These are phyloP conservation scores for Shargacucullia verbasci DNA, from an alignment of 2,888 invertebrate species.

Conservation along the genomic window DNA sequence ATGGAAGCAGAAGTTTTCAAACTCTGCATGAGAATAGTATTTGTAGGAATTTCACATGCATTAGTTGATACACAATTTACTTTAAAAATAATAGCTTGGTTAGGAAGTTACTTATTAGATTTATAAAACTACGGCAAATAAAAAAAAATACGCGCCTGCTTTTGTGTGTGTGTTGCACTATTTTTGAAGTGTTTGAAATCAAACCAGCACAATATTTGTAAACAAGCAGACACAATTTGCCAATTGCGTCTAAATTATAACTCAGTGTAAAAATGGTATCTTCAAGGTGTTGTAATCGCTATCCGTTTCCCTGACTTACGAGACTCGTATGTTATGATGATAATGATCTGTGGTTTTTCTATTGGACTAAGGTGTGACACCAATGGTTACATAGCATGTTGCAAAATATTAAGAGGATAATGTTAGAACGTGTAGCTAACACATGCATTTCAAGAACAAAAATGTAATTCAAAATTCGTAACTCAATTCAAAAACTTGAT, in stretches of 20 bases:
- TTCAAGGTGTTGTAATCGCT: constrained; percentile 17
- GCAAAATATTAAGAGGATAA: no score
- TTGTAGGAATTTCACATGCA: constrained; percentile 1
- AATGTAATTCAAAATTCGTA: no score
- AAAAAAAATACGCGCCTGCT: no score
- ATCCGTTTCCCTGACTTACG: constrained; percentile 18
- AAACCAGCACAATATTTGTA: neutral
- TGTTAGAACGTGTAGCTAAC: no score
- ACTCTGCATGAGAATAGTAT: neutral
- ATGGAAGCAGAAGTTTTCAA: constrained; percentile 11
- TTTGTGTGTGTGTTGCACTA: constrained; percentile 4
- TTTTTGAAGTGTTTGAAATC: neutral
- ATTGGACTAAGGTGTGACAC: neutral
- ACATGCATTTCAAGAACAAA: no score
- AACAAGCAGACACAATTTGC: no score
- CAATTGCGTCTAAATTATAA: no score
- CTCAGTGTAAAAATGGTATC: constrained; percentile 4
- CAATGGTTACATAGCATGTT: no score
- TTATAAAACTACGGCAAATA: no score
- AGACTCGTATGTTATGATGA: constrained; percentile 3
- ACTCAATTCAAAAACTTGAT: no score
- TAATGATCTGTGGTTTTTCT: constrained; percentile 6
- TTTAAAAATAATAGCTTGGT: no score
- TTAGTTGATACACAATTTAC: constrained; percentile 5
- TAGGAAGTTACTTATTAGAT: no score